Evolutionary conservation across 2,797 vertebrate genomes (phyloP).

Genomic region (Sebastes steindachneri): DNA sequence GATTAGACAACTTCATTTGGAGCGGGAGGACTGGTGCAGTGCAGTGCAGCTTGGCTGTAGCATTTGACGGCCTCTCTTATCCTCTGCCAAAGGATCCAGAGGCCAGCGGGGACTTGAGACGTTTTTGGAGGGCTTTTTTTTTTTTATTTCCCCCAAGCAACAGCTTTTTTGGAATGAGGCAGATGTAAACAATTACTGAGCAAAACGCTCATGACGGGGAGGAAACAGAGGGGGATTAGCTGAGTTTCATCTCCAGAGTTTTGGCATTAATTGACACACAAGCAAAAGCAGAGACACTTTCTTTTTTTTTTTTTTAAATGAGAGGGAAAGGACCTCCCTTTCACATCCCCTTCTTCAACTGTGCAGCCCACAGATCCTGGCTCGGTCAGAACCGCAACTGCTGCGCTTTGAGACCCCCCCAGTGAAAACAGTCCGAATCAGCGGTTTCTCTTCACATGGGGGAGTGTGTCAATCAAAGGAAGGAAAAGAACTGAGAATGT

Average conservation of each 20-base stretch:
- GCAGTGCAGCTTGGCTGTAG: conserved; percentile 52
- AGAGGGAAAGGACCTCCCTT: neutral
- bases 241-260: conserved; percentile 59
- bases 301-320: neutral
- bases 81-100: conserved; percentile 74
- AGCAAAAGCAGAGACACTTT: conserved; percentile 6
- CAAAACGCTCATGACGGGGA: conserved; percentile 71
- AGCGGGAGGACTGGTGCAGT: conserved; percentile 44
- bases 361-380: conserved; percentile 8
- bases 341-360: neutral
- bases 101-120: conserved; percentile 70
- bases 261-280: conserved; percentile 55
- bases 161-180: conserved; percentile 68
- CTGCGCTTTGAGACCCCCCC: conserved; percentile 14
- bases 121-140: conserved; percentile 46
- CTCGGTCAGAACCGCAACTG: neutral
- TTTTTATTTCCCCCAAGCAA: conserved; percentile 13
- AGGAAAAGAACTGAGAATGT: conserved; percentile 3
- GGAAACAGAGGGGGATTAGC: conserved; percentile 67
- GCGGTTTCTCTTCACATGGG: conserved; percentile 17
- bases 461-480: conserved; percentile 48
- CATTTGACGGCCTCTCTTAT: conserved; percentile 61
- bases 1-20: conserved; percentile 44
- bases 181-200: conserved; percentile 83
- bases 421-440: conserved; percentile 37